These are phyloP conservation scores for Callithrix jacchus DNA, from an alignment of 2,113 vertebrate species.

Conservation along the genomic window DNA sequence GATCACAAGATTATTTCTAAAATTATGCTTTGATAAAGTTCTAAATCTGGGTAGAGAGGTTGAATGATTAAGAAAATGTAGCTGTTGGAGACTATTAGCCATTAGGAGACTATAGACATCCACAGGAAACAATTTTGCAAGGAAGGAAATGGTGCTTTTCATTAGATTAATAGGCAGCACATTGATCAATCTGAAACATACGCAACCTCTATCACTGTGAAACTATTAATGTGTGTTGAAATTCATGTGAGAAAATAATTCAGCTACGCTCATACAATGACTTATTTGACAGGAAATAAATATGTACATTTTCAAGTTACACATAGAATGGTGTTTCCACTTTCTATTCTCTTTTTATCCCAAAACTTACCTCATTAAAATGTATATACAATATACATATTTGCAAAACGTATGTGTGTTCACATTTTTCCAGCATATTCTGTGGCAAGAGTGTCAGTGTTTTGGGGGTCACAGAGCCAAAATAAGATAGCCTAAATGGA, in stretches of 20 bases:
- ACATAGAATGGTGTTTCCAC: not conserved
- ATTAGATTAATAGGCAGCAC: conserved; percentile 28
- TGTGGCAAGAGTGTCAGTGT: not conserved
- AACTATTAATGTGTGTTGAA: conserved; percentile 40
- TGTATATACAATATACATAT: not conserved
- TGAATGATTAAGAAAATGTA: not conserved
- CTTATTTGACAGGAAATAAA: not conserved
- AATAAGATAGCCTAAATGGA: not conserved
- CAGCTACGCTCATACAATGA: not conserved
- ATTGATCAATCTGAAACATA: conserved; percentile 54
- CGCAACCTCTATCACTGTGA: conserved; percentile 15
- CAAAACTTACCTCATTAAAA: not conserved
- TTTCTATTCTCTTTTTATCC: not conserved
- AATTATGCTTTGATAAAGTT: not conserved
- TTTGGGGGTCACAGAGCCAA: not conserved
- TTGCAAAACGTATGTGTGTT: fast-evolving
- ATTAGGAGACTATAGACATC: not conserved
- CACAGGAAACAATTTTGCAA: conserved; percentile 51
- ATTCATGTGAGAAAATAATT: not conserved
- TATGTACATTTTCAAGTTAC: not conserved
- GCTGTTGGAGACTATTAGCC: not conserved
- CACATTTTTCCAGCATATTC: not conserved
- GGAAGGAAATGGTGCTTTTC: conserved; percentile 57
- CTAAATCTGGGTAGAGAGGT: not conserved
- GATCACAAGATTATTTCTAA: not conserved